These are phyloP conservation scores for Rhegmatorhina hoffmannsi DNA, from an alignment of 2,113 vertebrate genomes.

Conservation along the genomic window DNA sequence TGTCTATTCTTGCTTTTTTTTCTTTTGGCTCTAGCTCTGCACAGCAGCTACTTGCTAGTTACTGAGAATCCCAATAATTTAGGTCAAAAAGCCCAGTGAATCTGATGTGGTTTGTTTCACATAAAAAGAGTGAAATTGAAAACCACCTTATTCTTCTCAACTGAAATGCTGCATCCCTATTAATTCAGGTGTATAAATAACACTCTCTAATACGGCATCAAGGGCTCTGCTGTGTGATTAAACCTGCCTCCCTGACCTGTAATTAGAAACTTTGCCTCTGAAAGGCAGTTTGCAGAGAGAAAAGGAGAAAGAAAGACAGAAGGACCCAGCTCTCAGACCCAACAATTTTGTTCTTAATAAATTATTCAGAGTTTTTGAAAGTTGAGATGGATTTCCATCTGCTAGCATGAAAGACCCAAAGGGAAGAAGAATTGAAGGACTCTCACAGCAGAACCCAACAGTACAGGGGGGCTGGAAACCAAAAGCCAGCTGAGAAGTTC, in stretches of 20 bases:
- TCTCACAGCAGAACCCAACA: conserved; percentile 17
- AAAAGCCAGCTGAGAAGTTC: not conserved
- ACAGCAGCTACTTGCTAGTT: conserved; percentile 24
- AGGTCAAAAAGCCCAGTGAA: conserved; percentile 59
- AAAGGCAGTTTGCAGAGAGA: conserved; percentile 68
- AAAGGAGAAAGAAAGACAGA: conserved; percentile 53
- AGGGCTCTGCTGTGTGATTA: conserved; percentile 68
- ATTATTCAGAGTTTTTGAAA: conserved; percentile 78
- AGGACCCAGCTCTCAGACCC: conserved; percentile 61
- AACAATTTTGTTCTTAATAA: conserved; percentile 78
- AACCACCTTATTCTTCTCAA: conserved; percentile 67
- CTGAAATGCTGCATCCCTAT: conserved; percentile 68
- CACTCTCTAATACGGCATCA: conserved; percentile 57
- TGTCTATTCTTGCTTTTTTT: not conserved
- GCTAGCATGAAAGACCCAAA: conserved; percentile 34
- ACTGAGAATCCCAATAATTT: conserved; percentile 40
- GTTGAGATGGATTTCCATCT: conserved; percentile 60
- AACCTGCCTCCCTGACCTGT: conserved; percentile 75
- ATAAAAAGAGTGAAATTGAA: conserved; percentile 62
- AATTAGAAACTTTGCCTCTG: conserved; percentile 81
- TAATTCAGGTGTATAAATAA: conserved; percentile 77
- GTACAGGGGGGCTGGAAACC: not conserved
- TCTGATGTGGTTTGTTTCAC: conserved; percentile 63
- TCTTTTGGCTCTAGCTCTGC: not conserved
- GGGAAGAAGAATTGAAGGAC: conserved; percentile 44